phyloP scores from a whole-genome alignment of 2,113 vertebrate genomes.

The Pantherophis guttatus region DNA sequence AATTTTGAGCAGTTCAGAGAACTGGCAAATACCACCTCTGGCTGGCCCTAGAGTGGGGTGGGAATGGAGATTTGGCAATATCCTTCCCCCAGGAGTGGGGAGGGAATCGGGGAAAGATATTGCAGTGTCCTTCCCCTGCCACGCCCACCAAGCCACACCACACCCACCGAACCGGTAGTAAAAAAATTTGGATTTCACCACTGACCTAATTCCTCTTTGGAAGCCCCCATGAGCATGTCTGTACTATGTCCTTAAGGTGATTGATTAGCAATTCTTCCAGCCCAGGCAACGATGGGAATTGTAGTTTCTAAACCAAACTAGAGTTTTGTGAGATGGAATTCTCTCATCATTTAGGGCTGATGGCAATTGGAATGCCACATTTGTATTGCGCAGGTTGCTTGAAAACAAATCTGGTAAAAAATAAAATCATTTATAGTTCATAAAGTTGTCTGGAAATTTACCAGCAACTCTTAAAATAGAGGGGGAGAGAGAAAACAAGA shows the following conservation, averaged over 20 bases:
- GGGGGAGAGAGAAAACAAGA: not conserved
- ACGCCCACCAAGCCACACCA: no score
- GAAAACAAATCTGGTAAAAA: not conserved
- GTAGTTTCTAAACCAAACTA: not conserved
- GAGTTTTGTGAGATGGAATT: not conserved
- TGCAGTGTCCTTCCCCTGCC: no score
- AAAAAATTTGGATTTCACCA: no score
- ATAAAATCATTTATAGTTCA: no score
- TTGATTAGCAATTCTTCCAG: not conserved
- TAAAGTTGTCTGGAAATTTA: not conserved
- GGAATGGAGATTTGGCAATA: no score
- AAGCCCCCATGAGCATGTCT: not conserved
- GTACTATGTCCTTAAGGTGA: not conserved
- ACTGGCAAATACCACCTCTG: no score
- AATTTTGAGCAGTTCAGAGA: no score
- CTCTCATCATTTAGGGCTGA: not conserved
- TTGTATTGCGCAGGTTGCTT: not conserved
- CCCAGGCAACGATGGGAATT: not conserved
- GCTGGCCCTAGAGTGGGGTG: no score
- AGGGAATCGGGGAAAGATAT: no score
- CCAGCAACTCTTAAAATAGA: not conserved
- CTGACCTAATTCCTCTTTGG: not conserved
- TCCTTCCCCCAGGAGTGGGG: no score
- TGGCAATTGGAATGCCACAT: not conserved
- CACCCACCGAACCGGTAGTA: no score